Percentiles rank a stretch among this genome's conserved stretches.
Conservation (phyloP, 2,888 invertebrate species). For the Cosmia trapezina region DNA sequence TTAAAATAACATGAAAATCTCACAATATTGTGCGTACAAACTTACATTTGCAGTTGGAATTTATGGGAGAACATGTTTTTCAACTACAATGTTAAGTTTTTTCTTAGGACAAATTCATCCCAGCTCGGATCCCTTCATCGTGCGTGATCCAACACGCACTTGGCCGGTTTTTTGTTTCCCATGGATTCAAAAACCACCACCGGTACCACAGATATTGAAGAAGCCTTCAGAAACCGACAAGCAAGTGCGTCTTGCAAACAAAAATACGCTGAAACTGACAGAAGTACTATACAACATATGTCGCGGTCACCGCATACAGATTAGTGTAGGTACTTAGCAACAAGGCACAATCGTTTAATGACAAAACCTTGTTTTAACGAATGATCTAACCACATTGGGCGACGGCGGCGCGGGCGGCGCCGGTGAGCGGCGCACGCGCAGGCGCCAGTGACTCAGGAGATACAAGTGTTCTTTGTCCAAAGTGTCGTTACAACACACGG, state of each 20-base stretch:
- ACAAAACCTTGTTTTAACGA: conserved; percentile 57
- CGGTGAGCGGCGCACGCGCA: conserved; percentile 47
- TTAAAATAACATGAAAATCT: no score
- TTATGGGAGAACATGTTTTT: no score
- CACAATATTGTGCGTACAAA: no score
- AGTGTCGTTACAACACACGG: conserved; percentile 31
- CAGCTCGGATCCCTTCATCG: no score
- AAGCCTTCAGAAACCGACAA: no score
- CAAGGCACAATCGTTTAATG: conserved; percentile 43
- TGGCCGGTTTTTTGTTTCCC: no score
- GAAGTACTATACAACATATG: background rate
- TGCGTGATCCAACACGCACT: no score
- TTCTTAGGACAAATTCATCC: no score
- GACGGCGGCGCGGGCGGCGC: conserved; percentile 35
- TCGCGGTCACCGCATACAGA: background rate
- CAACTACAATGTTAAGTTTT: no score
- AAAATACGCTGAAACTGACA: background rate
- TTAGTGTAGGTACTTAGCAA: conserved; percentile 30
- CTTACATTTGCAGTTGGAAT: no score
- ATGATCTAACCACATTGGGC: conserved; percentile 61
- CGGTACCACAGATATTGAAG: background rate
- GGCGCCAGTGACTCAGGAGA: conserved; percentile 65
- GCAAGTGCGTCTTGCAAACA: background rate
- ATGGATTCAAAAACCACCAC: background rate
- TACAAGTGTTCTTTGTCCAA: conserved; percentile 61